Evolutionary conservation across 2,888 invertebrate genomes (phyloP), one percentile per base, ranked within the genome.

Genomic region (Arrhopalites spinosus): DNA sequence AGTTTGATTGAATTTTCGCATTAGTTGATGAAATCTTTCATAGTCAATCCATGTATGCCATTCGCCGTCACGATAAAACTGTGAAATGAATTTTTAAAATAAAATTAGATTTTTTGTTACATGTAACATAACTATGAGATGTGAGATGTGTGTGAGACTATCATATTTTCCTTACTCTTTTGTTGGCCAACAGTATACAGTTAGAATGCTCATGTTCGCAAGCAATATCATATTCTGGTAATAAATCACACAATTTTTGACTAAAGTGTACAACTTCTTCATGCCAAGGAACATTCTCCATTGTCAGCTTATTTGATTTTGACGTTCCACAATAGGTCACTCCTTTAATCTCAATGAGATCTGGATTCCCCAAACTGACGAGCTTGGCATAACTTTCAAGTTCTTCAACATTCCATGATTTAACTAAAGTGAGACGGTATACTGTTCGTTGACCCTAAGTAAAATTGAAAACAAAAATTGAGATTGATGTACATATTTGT

Each of bases 11-110:
- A 84, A 87, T n/a, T 83, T 81, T 25, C 83, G 77, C 1, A 87
- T 83, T 17, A 89, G 84, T 45, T 85, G 78, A 78, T 88, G 87
- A 81, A 89, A 89, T 78, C 85, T 86, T 0, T 86, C 85, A 81
- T 89, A 89, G 83, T 89, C 88, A 71, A 89, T 89, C 89, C 89
- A 89, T 1, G 89, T 89, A 83, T 86, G 85, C 89, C 89, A 89
- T 70, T 85, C 85, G 5, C 85, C 87, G 78, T 88, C 81, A 1
- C 87, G 82, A 63, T 85, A 84, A 81, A 89, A 88, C 87, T 88
- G 83, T 69, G 43, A 36, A 20, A 20, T 17, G 17, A 3, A 17
- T 7, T 13, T 61, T 8, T 61, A 61, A 61, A 29, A 47, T 29
- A 75, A 75, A 25, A 36, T 17, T 17, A n/a, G 27, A 30, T 43